Evolutionary conservation across 2,113 vertebrate genomes (phyloP).

Genomic region (Raja brachyura): DNA sequence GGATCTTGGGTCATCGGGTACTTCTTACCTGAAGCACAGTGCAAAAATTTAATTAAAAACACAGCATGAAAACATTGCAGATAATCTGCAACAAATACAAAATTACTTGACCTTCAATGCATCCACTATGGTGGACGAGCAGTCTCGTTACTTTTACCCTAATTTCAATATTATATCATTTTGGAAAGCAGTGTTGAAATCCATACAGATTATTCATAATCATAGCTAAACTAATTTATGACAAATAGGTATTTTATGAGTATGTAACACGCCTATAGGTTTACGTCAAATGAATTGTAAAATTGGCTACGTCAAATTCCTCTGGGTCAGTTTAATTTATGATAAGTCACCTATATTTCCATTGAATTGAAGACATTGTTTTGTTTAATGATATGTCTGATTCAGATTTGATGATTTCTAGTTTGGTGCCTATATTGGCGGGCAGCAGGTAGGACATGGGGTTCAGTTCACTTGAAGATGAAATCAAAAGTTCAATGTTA

Average conservation of each 20-base stretch:
- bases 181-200: background rate
- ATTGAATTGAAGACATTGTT: background rate
- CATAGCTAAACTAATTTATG: background rate
- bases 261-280: background rate
- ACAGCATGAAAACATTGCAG: background rate
- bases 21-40: background rate
- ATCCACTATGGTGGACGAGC: background rate
- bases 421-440: background rate
- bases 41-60: background rate
- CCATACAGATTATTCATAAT: background rate
- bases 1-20: background rate
- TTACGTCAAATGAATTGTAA: background rate
- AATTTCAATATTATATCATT: background rate
- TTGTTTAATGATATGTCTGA: background rate
- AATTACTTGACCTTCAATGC: background rate
- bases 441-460: background rate
- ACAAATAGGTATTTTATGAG: too few species aligned
- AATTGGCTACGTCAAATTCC: background rate
- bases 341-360: background rate
- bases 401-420: background rate
- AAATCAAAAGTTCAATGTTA: background rate
- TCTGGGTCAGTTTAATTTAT: background rate
- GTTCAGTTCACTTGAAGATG: background rate
- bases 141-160: background rate
- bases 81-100: background rate